Conservation (phyloP, 2,888 invertebrate species). For the Microdon myrmicae region DNA sequence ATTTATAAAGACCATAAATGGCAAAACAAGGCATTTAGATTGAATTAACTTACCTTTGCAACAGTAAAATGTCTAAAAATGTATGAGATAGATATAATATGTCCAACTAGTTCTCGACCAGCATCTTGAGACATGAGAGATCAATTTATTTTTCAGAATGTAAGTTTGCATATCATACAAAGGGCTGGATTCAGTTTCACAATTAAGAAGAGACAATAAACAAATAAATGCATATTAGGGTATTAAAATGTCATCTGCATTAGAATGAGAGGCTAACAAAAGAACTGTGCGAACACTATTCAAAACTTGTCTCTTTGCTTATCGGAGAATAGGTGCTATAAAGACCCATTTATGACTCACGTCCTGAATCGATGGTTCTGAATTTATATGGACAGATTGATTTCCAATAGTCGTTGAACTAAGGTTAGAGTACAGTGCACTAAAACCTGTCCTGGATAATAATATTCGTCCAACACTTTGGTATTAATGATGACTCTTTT, state of each 20-base stretch:
- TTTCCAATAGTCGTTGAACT: not conserved
- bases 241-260: conserved; percentile 29
- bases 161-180: no score
- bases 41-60: no score
- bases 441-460: conserved; percentile 31
- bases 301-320: conserved; percentile 14
- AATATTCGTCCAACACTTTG: not conserved
- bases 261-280: conserved; percentile 11
- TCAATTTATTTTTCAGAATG: no score
- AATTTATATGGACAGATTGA: not conserved
- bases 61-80: no score
- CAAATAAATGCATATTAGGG: conserved; percentile 12
- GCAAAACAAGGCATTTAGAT: no score
- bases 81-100: no score
- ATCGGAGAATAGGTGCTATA: not conserved
- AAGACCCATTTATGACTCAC: conserved; percentile 19
- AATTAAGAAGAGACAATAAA: no score
- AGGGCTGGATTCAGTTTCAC: no score
- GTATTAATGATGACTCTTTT: not conserved
- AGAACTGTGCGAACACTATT: conserved; percentile 10
- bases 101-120: no score
- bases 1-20: no score
- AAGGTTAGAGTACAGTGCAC: not conserved
- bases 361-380: no score
- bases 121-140: no score